phyloP scores from a whole-genome alignment of 2,113 vertebrate species.

The Prinia subflava region DNA sequence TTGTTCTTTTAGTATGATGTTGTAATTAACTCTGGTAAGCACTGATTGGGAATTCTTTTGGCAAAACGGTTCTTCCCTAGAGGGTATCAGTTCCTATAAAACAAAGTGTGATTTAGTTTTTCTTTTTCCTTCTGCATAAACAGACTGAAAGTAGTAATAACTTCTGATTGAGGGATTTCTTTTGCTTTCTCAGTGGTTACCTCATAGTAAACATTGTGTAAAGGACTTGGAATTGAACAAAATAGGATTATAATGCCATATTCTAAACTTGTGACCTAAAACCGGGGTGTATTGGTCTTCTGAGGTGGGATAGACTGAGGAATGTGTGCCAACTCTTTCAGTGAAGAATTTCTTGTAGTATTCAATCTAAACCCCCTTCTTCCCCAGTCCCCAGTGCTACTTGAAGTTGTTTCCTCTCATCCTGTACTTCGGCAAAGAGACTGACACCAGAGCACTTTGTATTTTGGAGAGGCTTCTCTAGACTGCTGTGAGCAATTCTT shows the following conservation, averaged over 20 bases:
- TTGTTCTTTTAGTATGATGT: background rate
- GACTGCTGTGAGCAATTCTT: background rate
- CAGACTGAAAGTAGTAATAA: background rate
- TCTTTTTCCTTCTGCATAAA: background rate
- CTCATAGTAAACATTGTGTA: background rate
- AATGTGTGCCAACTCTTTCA: background rate
- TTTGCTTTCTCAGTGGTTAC: background rate
- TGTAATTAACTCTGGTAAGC: conserved; percentile 15
- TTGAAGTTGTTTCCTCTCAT: background rate
- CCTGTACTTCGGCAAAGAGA: background rate
- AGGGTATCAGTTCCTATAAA: background rate
- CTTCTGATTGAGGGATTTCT: background rate
- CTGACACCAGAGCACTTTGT: background rate
- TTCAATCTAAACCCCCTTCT: background rate
- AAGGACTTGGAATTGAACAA: background rate
- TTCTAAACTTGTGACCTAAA: background rate
- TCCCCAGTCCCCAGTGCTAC: background rate
- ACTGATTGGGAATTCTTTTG: background rate
- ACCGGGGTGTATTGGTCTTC: background rate
- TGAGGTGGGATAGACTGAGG: background rate
- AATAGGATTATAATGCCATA: background rate
- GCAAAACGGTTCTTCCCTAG: background rate
- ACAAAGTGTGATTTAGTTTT: background rate
- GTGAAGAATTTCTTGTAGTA: background rate
- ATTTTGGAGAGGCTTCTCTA: background rate